Evolutionary conservation across 2,888 invertebrate genomes (phyloP).

Genomic region (Drepanosiphum platanoidis): DNA sequence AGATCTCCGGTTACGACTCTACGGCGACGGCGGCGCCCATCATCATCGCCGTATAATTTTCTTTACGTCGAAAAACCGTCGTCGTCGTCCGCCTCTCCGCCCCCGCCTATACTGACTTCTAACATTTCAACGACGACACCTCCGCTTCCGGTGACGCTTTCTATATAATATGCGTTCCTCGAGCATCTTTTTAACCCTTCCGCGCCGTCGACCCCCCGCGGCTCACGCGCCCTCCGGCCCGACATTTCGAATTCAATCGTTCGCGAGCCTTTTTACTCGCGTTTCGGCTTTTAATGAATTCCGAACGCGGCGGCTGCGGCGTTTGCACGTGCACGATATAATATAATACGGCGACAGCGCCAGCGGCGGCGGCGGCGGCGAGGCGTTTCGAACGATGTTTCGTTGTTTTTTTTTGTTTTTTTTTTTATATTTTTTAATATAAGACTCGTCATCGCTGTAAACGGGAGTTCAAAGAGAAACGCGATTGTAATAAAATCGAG

Average conservation of each 20-base stretch:
- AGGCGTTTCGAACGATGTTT: conserved; percentile 12
- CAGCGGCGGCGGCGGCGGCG: neutral
- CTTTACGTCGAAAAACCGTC: conserved; percentile 14
- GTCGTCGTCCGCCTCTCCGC: neutral
- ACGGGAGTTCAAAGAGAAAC: no score
- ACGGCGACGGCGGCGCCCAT: neutral
- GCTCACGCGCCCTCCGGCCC: no score
- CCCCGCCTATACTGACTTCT: neutral
- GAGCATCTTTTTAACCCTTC: conserved; percentile 12
- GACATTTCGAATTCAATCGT: conserved; percentile 52
- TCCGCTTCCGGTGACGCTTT: neutral
- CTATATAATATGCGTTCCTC: neutral
- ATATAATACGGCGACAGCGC: no score
- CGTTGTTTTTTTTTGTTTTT: no score
- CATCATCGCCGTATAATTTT: conserved; percentile 21
- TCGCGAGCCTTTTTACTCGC: neutral
- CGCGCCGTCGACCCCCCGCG: neutral
- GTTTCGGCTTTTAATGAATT: conserved; percentile 55
- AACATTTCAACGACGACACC: conserved; percentile 25
- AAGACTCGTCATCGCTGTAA: neutral
- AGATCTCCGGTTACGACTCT: conserved; percentile 24
- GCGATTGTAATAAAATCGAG: no score
- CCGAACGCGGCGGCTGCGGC: neutral
- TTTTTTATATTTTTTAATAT: conserved; percentile 44
- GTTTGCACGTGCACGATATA: neutral